Percentiles rank a stretch among this genome's conserved stretches.
Conservation (phyloP, 2,113 vertebrate genomes). For the Piaya cayana region DNA sequence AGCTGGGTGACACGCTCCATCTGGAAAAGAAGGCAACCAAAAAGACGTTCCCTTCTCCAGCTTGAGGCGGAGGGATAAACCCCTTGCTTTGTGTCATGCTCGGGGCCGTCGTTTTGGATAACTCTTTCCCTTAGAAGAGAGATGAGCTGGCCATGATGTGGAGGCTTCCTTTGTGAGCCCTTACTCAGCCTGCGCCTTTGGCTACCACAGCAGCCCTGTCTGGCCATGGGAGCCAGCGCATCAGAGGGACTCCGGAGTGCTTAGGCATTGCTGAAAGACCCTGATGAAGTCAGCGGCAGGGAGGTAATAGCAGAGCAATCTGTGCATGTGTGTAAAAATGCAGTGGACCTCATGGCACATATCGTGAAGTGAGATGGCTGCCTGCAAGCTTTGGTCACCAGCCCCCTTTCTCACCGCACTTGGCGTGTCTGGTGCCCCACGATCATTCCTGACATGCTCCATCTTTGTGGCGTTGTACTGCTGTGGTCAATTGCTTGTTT, state of each 20-base stretch:
- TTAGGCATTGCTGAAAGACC: not conserved
- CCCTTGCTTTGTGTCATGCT: not conserved
- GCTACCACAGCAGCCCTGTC: not conserved
- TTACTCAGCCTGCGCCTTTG: not conserved
- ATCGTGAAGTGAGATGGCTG: not conserved
- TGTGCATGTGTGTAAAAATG: not conserved
- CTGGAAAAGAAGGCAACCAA: not conserved
- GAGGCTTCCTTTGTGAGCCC: not conserved
- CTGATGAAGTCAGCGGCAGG: not conserved
- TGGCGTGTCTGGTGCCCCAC: not conserved
- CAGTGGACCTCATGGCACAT: not conserved
- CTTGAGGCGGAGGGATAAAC: rapidly evolving
- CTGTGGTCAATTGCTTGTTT: not conserved
- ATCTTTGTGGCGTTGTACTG: not conserved
- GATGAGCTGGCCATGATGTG: rapidly evolving
- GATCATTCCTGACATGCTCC: not conserved
- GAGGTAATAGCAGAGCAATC: not conserved
- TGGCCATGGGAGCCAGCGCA: not conserved
- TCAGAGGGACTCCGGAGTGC: not conserved
- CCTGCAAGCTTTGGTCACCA: not conserved
- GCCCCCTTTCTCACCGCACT: not conserved
- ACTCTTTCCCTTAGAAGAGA: not conserved
- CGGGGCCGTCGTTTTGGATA: rapidly evolving
- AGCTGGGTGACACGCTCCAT: rapidly evolving
- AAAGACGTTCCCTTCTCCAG: rapidly evolving